Base-by-base conservation (phyloP, 2,113 vertebrate species). In the Hippocampus zosterae region DNA sequence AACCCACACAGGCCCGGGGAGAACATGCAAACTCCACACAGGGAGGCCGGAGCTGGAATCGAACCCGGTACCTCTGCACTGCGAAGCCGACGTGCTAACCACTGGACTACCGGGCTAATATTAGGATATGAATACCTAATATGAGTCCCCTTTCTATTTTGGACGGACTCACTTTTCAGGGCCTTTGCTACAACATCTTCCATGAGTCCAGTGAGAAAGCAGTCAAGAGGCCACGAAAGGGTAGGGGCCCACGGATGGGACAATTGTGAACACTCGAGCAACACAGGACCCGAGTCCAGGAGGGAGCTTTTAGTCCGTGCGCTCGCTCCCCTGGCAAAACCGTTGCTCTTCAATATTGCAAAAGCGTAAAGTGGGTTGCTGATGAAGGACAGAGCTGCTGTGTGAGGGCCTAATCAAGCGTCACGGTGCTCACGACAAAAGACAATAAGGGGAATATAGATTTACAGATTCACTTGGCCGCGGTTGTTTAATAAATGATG, bases 321-420 rank as follows among this genome's bases (percentile, higher is more conserved):
- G 25, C 25, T 27, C 68, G 63, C 68, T 75, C 68, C 70, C 53
- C 75, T 37, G 65, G 69, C 73, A 78, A 70, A 56, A 61, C 72
- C 75, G 55, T 61, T 61, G 29, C 61, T 76, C 78, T 92, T 92
- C 68, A 92, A 92, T 92, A 90, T 89, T 92, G 83, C 80, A 92
- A 59, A 67, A 70, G 44, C 77, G 81, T 84, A 72, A 89, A 90
- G 83, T 77, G 77, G 83, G 73, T 78, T 80, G 71, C 71, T 77
- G 78, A 56, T 81, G 72, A 78, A 78, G 72, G 62, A 81, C 70
- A 74, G 48, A 71, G 57, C 72, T 53, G 61, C 68, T 44, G 40
- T 52, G 27, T 69, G 48, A 80, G 74, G 74, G 80, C 71, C 85
- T 76, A 82, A 86, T 87, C 85, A 76, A 84, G 56, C 80, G 0